Conservation (phyloP, 2,797 vertebrate species). For the Florisuga fusca region DNA sequence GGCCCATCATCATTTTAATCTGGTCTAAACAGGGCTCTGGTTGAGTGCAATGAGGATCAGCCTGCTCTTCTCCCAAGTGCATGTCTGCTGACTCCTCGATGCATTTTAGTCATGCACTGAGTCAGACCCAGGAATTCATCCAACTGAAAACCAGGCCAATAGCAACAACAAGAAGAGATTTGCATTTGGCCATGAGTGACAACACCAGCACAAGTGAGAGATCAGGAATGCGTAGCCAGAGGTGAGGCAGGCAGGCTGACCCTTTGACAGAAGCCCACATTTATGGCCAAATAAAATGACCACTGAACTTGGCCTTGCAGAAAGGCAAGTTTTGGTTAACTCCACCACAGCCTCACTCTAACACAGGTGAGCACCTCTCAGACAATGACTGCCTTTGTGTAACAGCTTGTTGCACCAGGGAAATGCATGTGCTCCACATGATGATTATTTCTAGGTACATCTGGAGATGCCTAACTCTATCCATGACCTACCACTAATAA, state of each 20-base stretch:
- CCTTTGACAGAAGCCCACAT: background rate
- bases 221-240: background rate
- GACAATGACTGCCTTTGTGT: background rate
- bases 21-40: background rate
- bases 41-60: accelerated
- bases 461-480: background rate
- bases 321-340: background rate
- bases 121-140: constrained; percentile 31
- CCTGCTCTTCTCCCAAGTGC: accelerated
- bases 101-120: background rate
- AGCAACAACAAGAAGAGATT: background rate
- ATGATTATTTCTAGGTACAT: background rate
- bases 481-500: background rate
- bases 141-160: constrained; percentile 18
- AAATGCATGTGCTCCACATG: accelerated
- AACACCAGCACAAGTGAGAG: background rate
- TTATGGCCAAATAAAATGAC: background rate
- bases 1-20: background rate
- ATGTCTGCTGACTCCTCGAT: accelerated
- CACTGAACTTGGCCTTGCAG: background rate
- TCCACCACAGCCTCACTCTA: background rate
- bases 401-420: background rate
- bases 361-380: background rate
- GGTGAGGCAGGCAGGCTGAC: background rate
- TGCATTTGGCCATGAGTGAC: background rate